phyloP scores from a whole-genome alignment of 2,797 vertebrate genomes.

The Sphenopsis melanotis region DNA sequence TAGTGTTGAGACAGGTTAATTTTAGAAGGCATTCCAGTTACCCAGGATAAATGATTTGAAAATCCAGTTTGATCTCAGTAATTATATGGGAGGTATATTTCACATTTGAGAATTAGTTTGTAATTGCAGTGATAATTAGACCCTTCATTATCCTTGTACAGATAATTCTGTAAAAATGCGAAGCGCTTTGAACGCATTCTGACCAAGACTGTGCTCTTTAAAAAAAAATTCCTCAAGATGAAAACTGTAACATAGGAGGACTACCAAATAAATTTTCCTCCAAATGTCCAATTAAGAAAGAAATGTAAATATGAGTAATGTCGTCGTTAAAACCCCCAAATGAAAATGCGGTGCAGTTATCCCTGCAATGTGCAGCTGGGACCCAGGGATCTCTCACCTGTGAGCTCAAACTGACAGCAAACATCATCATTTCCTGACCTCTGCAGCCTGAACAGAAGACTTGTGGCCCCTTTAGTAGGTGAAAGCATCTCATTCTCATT shows the following conservation, averaged over 20 bases:
- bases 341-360: conserved; percentile 6
- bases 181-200: not conserved
- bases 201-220: not conserved
- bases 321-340: conserved; percentile 7
- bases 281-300: conserved; percentile 54
- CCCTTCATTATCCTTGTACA: conserved; percentile 19
- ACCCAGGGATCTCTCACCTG: not conserved
- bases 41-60: conserved; percentile 6
- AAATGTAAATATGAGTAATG: conserved; percentile 64
- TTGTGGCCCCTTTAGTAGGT: not conserved
- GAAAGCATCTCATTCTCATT: not conserved
- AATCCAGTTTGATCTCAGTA: conserved; percentile 46
- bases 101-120: conserved; percentile 52
- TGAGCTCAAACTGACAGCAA: not conserved
- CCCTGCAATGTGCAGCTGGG: not conserved
- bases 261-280: conserved; percentile 36
- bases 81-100: conserved; percentile 58
- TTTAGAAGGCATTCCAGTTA: conserved; percentile 27
- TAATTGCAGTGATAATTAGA: conserved; percentile 43
- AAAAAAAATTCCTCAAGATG: not conserved
- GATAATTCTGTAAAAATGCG: conserved; percentile 16
- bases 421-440: not conserved
- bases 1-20: not conserved
- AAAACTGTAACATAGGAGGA: not conserved
- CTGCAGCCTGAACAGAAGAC: not conserved